Base-by-base conservation (phyloP, 2,888 invertebrate genomes). In the Dryomyza anilis region DNA sequence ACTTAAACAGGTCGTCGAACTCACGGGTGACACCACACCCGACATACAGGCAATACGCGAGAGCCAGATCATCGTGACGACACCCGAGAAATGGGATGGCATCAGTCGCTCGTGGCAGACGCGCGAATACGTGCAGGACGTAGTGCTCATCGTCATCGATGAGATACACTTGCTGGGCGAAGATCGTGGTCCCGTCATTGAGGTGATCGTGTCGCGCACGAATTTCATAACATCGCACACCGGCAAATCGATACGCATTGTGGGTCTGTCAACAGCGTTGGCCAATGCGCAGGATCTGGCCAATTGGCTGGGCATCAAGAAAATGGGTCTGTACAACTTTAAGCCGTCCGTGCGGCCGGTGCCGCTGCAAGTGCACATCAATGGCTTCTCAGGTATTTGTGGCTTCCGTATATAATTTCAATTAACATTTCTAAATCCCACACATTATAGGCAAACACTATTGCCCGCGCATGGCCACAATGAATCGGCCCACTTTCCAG, bases 61-160 rank as follows among this genome's bases (percentile, higher is more conserved):
- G 58, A 91, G 97, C 0, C 91, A 94, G 80, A 90, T 99, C 1
- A 98, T 99, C 72, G 96, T 99, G 0, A 99, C 99, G 0, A 99
- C 99, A 0, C 99, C 99, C 0, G 99, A 99, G 84, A 99, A 99
- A 82, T 99, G 99, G 99, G 99, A 99, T 83, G 98, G 98, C 61
- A 95, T 99, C 76, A 97, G 96, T 84, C 88, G 98, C 66, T 96
- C 95, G 68, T 99, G 98, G 98, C 96, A 98, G 79, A 97, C 95
- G 0, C 88, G 99, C 72, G 91, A 91, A 81, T 99, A 98, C 77
- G 98, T 99, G 0, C 88, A 89, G 64, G 89, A 94, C 75, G 96
- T 98, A 0, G 91, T 93, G 0, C 85, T 98, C 7, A 93, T 98
- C 69, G 91, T 99, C 30, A 98, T 99, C 70, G 99, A 99, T 81